Evolutionary conservation across 2,797 vertebrate species (phyloP).

Genomic region (Sebastes trivittatus): DNA sequence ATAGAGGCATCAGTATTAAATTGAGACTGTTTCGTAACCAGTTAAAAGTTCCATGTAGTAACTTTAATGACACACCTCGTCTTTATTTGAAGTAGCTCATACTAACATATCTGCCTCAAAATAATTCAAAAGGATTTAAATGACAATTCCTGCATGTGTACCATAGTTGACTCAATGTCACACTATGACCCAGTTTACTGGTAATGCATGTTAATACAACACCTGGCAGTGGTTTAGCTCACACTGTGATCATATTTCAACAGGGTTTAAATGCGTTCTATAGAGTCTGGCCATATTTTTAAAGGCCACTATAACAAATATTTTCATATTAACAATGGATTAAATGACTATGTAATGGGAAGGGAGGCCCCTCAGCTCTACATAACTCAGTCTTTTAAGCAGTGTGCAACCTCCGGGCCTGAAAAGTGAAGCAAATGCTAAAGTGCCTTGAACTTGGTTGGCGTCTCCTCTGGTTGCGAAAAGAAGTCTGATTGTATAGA

Average conservation of each 20-base stretch:
- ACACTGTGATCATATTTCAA: background rate
- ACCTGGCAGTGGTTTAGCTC: background rate
- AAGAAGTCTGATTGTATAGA: no score
- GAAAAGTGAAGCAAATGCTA: no score
- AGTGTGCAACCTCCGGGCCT: no score
- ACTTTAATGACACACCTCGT: no score
- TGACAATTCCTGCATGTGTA: background rate
- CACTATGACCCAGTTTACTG: no score
- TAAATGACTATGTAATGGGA: background rate
- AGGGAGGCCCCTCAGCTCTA: background rate
- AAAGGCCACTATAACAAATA: background rate
- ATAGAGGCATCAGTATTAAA: no score
- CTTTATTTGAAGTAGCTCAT: no score
- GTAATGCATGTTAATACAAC: background rate
- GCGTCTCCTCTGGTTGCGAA: no score
- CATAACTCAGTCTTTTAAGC: background rate
- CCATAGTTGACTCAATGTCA: no score
- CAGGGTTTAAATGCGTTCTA: background rate
- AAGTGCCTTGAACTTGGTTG: no score
- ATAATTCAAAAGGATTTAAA: background rate
- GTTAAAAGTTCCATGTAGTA: no score
- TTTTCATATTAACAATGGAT: background rate
- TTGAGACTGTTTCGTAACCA: no score
- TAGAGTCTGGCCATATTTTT: background rate
- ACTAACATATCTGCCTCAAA: background rate